These are phyloP conservation scores for Spheniscus humboldti DNA, from an alignment of 2,797 vertebrate species.

Conservation along the genomic window DNA sequence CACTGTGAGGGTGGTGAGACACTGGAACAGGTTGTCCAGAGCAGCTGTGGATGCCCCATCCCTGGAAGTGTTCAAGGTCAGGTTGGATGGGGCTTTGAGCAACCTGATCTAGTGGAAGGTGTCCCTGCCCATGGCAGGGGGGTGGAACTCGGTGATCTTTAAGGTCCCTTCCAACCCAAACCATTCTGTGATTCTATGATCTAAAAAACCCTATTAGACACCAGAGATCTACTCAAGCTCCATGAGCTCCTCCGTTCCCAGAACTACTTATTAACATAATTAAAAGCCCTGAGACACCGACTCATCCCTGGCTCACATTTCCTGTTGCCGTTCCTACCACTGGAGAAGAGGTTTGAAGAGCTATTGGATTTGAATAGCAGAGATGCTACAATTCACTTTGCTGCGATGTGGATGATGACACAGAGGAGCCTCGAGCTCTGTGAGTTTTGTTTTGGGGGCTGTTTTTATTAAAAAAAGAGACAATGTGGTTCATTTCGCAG, in stretches of 20 bases:
- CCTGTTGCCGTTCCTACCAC: background rate
- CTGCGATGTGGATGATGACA: background rate
- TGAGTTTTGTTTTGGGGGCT: background rate
- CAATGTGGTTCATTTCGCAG: slow-evolving; percentile 29
- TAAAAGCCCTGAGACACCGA: background rate
- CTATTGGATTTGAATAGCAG: background rate
- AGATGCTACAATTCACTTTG: background rate
- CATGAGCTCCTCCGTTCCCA: background rate
- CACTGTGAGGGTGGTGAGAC: too few relatives aligned
- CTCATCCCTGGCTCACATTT: background rate
- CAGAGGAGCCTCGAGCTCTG: background rate
- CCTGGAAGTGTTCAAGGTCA: too few relatives aligned
- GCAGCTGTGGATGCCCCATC: too few relatives aligned
- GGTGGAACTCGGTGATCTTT: too few relatives aligned
- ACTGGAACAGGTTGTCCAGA: too few relatives aligned
- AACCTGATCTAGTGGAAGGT: too few relatives aligned
- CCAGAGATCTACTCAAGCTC: background rate
- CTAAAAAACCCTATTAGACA: background rate
- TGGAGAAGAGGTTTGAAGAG: background rate
- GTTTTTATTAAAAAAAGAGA: background rate
- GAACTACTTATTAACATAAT: background rate
- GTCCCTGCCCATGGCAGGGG: too few relatives aligned
- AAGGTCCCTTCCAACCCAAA: too few relatives aligned
- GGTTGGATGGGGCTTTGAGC: too few relatives aligned
- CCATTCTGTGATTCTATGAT: background rate